These are phyloP conservation scores for Poecilus cupreus DNA, from an alignment of 2,888 invertebrate genomes.

Conservation along the genomic window DNA sequence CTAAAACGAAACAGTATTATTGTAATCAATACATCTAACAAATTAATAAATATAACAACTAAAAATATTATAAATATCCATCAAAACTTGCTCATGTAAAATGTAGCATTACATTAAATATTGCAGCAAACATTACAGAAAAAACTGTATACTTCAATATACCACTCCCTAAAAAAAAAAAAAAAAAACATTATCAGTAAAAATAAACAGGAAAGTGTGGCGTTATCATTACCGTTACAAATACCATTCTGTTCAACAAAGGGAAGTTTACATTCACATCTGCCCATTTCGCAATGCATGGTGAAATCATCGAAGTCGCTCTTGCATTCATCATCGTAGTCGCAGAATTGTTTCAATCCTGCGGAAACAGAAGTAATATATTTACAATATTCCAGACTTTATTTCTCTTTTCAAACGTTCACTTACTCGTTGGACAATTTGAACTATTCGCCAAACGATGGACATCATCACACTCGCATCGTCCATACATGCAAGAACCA, in stretches of 20 bases:
- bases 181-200: neutral
- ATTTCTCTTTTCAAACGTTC: too few relatives aligned
- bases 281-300: conserved; percentile 63
- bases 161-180: neutral
- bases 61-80: neutral
- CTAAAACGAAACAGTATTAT: too few relatives aligned
- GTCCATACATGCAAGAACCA: conserved; percentile 64
- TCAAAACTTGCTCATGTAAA: neutral
- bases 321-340: conserved; percentile 62
- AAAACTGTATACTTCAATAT: neutral
- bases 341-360: conserved; percentile 66
- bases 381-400: too few relatives aligned
- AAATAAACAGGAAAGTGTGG: too few relatives aligned
- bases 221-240: conserved; percentile 66
- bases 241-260: conserved; percentile 64
- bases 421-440: conserved; percentile 38
- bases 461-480: conserved; percentile 64
- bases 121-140: neutral
- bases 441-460: conserved; percentile 27
- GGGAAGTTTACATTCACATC: conserved; percentile 64
- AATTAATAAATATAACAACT: neutral
- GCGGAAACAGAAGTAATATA: too few relatives aligned
- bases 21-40: too few relatives aligned
- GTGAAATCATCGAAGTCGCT: conserved; percentile 61
- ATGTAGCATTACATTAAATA: neutral